Conservation (phyloP, 2,113 vertebrate species). For the Hoplias malabaricus region DNA sequence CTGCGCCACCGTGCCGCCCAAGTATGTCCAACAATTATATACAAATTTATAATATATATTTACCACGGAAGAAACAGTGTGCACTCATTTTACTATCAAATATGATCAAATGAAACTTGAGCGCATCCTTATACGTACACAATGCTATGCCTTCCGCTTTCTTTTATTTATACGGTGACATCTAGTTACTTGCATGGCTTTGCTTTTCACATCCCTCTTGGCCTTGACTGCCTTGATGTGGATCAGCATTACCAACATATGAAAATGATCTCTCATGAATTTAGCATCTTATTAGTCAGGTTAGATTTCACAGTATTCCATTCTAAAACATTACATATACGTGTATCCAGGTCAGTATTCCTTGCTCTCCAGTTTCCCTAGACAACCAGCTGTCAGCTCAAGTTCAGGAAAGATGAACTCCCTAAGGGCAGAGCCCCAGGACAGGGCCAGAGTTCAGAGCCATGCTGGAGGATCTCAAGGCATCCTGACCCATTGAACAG, state of each 20-base stretch:
- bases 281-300: conserved; percentile 18
- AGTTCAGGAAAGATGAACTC: conserved; percentile 46
- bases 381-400: conserved; percentile 35
- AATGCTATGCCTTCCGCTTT: not conserved
- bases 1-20: no score
- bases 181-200: not conserved
- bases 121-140: no score
- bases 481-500: conserved; percentile 15
- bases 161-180: not conserved
- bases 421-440: conserved; percentile 29
- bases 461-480: conserved; percentile 32
- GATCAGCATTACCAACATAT: not conserved
- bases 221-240: not conserved
- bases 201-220: not conserved
- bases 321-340: not conserved
- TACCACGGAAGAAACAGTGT: no score
- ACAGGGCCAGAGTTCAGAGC: conserved; percentile 32
- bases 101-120: no score
- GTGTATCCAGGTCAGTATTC: conserved; percentile 34
- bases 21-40: no score
- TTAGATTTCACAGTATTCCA: conserved; percentile 12
- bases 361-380: conserved; percentile 46
- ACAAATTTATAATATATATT: no score
- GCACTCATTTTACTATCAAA: no score
- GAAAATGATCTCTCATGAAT: conserved; percentile 21